These are phyloP conservation scores for Eupeodes corollae DNA, from an alignment of 1,140 invertebrate species.

Conservation along the genomic window DNA sequence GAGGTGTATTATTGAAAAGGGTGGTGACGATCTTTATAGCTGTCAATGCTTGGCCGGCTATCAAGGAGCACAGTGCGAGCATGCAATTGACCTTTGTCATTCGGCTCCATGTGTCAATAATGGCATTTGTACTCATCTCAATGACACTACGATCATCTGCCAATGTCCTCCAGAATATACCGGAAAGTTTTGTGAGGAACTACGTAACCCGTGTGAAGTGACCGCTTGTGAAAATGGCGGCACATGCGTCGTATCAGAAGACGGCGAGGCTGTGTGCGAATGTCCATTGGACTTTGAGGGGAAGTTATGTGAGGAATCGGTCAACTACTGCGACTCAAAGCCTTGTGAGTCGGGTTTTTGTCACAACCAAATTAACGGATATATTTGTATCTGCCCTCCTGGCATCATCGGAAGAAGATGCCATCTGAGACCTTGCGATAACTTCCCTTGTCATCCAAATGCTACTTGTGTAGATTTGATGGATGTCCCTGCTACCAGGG, in stretches of 20 bases:
- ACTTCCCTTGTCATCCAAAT: slow-evolving; percentile 40
- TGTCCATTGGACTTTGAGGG: slow-evolving; percentile 43
- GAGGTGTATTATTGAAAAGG: too few species aligned
- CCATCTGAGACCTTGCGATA: slow-evolving; percentile 45
- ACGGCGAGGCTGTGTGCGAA: slow-evolving; percentile 40
- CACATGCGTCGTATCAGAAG: slow-evolving; percentile 36
- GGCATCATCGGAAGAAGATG: slow-evolving; percentile 47
- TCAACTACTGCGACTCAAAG: slow-evolving; percentile 37
- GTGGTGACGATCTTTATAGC: too few species aligned
- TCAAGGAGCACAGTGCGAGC: slow-evolving; percentile 39
- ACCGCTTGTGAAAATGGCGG: slow-evolving; percentile 39
- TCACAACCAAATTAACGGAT: slow-evolving; percentile 39
- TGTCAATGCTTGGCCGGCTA: slow-evolving; percentile 29
- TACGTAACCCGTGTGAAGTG: slow-evolving; percentile 41
- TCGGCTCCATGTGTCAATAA: slow-evolving; percentile 44
- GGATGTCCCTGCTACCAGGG: slow-evolving; percentile 25
- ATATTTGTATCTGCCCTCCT: slow-evolving; percentile 46
- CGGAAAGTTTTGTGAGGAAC: slow-evolving; percentile 35
- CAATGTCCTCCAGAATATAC: slow-evolving; percentile 37
- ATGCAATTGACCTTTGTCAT: slow-evolving; percentile 43
- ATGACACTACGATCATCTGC: slow-evolving; percentile 18
- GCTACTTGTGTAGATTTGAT: slow-evolving; percentile 43
- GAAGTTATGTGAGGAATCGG: slow-evolving; percentile 37
- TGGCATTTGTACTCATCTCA: slow-evolving; percentile 37
- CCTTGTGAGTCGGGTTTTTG: slow-evolving; percentile 49